Base-by-base conservation (phyloP, 2,797 vertebrate species). In the Girardinus metallicus region DNA sequence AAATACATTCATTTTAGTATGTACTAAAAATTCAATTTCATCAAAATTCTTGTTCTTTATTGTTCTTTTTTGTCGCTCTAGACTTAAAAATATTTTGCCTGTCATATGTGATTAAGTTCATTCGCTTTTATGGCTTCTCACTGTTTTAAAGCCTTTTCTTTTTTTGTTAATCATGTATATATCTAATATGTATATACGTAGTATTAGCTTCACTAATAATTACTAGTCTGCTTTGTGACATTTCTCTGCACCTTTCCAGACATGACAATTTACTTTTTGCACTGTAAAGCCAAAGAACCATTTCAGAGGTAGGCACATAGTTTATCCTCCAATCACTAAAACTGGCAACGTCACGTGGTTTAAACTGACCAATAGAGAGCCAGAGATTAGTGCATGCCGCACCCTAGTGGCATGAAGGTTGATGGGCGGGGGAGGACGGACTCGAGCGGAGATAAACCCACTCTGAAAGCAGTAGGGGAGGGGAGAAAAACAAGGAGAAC, bases 361-460 rank as follows among this genome's bases (percentile, higher is more conserved):
- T 0, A 0, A 0, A 0, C 0, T 9, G 66, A 6, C 93, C 93
- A 95, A 94, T 95, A n/a, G 81, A 0, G 10, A 76, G 34, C 15
- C 53, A 1, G 11, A 15, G 73, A 81, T 88, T 79, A 43, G 36
- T 15, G n/a, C 21, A 91, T 90, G 90, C 94, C 94, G 94, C 94
- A 94, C 94, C 94, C 92, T 84, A 83, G 80, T 77, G 47, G 84
- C 84, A 81, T 87, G 90, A 90, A 80, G 92, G 87, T 41, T 75
- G 86, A 79, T 73, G 91, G 94, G 94, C 91, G 94, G 94, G 90
- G 94, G 86, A 8, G 94, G 85, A 9, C 80, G 73, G 74, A 79
- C 76, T 62, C 85, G 74, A 78, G 86, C 80, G 76, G 88, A 88
- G 88, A 92, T 91, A 90, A 92, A 88, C 82, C 88, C 87, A 10